Percentiles rank a stretch among this genome's conserved stretches.
phyloP scores from a whole-genome alignment of 2,797 vertebrate species.

The Trachops cirrhosus region DNA sequence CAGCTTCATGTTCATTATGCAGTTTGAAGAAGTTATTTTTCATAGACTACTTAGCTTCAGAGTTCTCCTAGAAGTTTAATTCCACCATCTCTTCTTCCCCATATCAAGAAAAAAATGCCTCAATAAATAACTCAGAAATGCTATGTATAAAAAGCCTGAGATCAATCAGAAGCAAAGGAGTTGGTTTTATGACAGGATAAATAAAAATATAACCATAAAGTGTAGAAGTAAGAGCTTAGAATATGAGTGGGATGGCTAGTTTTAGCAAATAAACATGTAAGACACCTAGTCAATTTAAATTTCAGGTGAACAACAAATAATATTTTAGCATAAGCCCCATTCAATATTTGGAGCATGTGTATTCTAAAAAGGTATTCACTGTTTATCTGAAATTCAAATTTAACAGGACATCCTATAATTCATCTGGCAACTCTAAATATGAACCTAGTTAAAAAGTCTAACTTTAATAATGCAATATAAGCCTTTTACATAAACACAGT shows the following conservation, averaged over 20 bases:
- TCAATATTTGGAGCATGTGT: background rate
- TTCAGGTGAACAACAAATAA: constrained; percentile 28
- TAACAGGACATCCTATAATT: background rate
- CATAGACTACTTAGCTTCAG: constrained; percentile 60
- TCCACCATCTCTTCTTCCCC: constrained; percentile 55
- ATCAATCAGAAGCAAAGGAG: constrained; percentile 56
- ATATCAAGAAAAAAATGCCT: constrained; percentile 52
- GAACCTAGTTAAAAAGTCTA: background rate
- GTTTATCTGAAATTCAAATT: constrained; percentile 12
- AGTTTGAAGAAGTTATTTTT: constrained; percentile 61
- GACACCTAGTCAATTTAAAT: background rate
- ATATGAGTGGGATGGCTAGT: background rate
- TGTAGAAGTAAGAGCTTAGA: background rate
- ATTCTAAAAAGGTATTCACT: background rate
- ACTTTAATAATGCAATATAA: background rate
- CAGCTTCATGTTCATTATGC: constrained; percentile 58
- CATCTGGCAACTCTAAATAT: background rate
- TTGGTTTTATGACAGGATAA: constrained; percentile 24
- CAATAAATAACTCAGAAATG: constrained; percentile 61
- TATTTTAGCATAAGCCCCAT: background rate
- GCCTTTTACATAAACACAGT: background rate
- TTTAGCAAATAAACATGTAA: constrained; percentile 33
- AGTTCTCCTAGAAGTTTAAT: constrained; percentile 60
- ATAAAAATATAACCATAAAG: background rate
- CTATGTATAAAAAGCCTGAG: constrained; percentile 38